phyloP scores from a whole-genome alignment of 53 echinoderm and acorn worm genomes.

The Astropecten irregularis region DNA sequence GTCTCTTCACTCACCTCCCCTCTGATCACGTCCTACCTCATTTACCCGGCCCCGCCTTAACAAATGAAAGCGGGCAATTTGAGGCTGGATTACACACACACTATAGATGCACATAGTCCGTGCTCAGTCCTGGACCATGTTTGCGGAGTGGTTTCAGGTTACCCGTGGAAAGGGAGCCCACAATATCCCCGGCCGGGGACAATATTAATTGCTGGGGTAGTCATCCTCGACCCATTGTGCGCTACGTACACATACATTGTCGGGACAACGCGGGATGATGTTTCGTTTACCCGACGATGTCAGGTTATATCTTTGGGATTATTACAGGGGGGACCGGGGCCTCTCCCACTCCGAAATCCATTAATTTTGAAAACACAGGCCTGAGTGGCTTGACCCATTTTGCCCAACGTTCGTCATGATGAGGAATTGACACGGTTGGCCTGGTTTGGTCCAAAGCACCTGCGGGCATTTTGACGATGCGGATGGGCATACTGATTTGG shows the following conservation, averaged over 20 bases:
- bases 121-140: background rate
- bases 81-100: background rate
- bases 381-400: slow-evolving; percentile 1
- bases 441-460: background rate
- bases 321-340: background rate
- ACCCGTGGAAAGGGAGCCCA: background rate
- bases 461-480: too few relatives aligned
- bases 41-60: slow-evolving; percentile 1
- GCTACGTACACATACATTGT: slow-evolving; percentile 22
- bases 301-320: slow-evolving; percentile 1
- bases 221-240: slow-evolving; percentile 23
- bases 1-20: too few relatives aligned
- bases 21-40: background rate
- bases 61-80: slow-evolving; percentile 38
- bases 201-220: slow-evolving; percentile 40
- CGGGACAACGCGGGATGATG: slow-evolving; percentile 1
- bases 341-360: background rate
- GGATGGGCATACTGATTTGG: too few relatives aligned
- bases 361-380: background rate
- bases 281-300: slow-evolving; percentile 23
- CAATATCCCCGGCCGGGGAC: background rate
- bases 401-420: background rate
- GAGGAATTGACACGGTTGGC: slow-evolving; percentile 22
- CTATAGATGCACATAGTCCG: too few relatives aligned
- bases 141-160: slow-evolving; percentile 45